Evolutionary conservation across 2,888 invertebrate genomes (phyloP), one percentile per base, ranked within the genome.

Genomic region (Temnothorax unifasciatus): DNA sequence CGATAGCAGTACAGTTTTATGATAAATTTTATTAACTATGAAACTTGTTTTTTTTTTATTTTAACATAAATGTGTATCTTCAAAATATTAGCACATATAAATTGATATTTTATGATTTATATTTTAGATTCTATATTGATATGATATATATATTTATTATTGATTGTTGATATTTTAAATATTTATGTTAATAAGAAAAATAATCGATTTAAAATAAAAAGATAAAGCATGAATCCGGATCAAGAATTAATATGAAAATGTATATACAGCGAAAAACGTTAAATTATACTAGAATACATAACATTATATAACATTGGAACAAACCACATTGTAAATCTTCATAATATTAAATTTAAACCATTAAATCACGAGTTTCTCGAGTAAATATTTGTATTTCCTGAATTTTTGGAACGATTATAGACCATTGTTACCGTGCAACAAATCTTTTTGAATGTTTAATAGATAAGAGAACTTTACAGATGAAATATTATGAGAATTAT

Each of bases 151-250:
- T 44, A 44, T 13, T 3, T 44, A 3, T 63, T 50, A 18, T 52
- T 52, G 1, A 3, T 52, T 59, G 15, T 59, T 29, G 34, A 34
- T 34, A 34, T 34, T 34, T 34, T 34, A 34, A 59, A 59, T 59
- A 63, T 63, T 63, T 38, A 69, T 52, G 29, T 71, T 15, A 71
- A 50, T 34, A 34, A 15, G 15, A 54, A 29, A 54, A 54, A 69
- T 41, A 52, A 18, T 69, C n/a, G 11, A 11, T 52, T 34, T 68
- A 15, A 47, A 47, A 47, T 47, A 52, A 50, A 50, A 50, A 6
- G 6, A 50, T 18, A 50, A 50, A 50, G 11, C 5, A 29, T 21
- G 21, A 44, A 18, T 29, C 13, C 18, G 4, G 1, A 21, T 5
- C 15, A 25, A 25, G 15, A 18, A 47, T 68, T 6, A 47, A 66